Percentiles rank a stretch among this genome's conserved stretches.
phyloP scores from a whole-genome alignment of 2,797 vertebrate genomes.

The Periparus ater region DNA sequence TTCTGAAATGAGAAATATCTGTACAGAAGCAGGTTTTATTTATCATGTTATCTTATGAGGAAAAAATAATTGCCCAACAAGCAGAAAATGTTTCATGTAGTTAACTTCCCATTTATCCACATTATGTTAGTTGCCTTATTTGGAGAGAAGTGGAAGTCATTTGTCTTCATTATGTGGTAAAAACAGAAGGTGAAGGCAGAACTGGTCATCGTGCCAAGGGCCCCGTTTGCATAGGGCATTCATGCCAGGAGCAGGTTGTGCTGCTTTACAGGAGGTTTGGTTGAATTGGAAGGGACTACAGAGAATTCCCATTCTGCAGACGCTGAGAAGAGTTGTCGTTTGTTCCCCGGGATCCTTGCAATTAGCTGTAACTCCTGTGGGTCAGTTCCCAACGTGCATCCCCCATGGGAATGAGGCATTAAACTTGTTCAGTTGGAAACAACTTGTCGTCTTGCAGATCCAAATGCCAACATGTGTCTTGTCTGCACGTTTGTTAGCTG shows the following conservation, averaged over 20 bases:
- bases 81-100: constrained; percentile 60
- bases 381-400: background rate
- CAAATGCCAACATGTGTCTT: background rate
- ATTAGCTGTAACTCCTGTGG: constrained; percentile 32
- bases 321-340: background rate
- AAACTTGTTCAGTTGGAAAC: constrained; percentile 27
- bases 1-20: constrained; percentile 77
- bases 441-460: background rate
- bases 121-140: constrained; percentile 73
- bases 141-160: constrained; percentile 58
- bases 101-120: constrained; percentile 70
- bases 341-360: constrained; percentile 23
- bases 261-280: constrained; percentile 8
- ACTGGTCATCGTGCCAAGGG: constrained; percentile 30
- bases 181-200: constrained; percentile 48
- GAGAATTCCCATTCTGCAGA: background rate
- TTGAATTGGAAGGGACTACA: constrained; percentile 49
- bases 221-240: background rate
- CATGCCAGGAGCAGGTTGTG: constrained; percentile 9
- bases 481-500: background rate
- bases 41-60: constrained; percentile 73
- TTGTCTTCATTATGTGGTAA: constrained; percentile 27
- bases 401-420: constrained; percentile 44
- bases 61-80: constrained; percentile 70
- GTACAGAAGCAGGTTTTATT: constrained; percentile 82